These are phyloP conservation scores for Lytechinus variegatus DNA, from an alignment of 35 echinoderm and acorn worm genomes.

Conservation along the genomic window DNA sequence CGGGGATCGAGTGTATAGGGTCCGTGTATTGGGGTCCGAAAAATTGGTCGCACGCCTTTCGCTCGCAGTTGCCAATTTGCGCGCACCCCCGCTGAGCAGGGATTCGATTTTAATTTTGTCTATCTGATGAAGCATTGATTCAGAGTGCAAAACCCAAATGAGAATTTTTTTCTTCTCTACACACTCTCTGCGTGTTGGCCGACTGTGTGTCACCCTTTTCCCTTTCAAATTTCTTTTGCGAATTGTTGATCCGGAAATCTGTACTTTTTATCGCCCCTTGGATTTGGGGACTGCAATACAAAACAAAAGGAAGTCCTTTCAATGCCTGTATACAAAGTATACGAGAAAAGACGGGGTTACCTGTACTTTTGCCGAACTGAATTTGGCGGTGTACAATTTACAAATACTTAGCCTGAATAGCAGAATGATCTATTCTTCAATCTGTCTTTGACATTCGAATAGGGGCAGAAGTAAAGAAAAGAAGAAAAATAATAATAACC, in stretches of 20 bases:
- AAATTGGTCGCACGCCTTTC: constrained; percentile 26
- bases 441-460: not conserved
- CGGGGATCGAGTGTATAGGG: not conserved
- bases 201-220: not conserved
- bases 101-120: constrained; percentile 52
- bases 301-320: constrained; percentile 37
- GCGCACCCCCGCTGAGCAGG: constrained; percentile 8
- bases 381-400: not conserved
- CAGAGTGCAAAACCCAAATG: not conserved
- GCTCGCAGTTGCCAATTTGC: constrained; percentile 44
- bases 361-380: constrained; percentile 19
- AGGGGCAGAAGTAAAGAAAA: not conserved
- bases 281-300: not conserved
- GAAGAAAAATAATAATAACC: too few species aligned
- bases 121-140: constrained; percentile 30
- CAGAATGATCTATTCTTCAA: not conserved
- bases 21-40: not conserved
- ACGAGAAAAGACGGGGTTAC: not conserved
- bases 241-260: constrained; percentile 37
- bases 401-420: not conserved
- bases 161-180: constrained; percentile 7
- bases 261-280: constrained; percentile 17
- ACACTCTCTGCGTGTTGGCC: not conserved
- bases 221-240: constrained; percentile 11
- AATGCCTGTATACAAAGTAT: not conserved